phyloP scores from a whole-genome alignment of 2,888 invertebrate species.

The Melinopterus prodromus region DNA sequence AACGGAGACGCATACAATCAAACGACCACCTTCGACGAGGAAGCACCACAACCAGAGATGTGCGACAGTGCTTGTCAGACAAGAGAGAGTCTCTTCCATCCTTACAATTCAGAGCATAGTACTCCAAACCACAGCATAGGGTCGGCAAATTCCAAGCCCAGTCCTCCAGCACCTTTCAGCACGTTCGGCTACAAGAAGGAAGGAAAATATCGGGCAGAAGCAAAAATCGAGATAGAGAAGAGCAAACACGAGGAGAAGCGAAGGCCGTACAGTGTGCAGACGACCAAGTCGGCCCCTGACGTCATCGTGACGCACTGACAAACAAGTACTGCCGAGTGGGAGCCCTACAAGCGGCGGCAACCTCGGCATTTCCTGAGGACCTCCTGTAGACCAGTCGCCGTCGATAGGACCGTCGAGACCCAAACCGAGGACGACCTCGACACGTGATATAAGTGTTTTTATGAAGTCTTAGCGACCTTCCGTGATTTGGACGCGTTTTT shows the following conservation, averaged over 20 bases:
- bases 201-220: constrained; percentile 66
- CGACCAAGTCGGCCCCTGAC: constrained; percentile 89
- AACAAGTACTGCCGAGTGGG: constrained; percentile 72
- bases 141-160: constrained; percentile 51
- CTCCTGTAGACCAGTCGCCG: constrained; percentile 46
- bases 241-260: constrained; percentile 53
- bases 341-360: constrained; percentile 66
- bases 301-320: constrained; percentile 88
- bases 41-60: constrained; percentile 64
- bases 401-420: constrained; percentile 45
- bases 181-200: constrained; percentile 66
- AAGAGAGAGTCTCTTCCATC: constrained; percentile 76
- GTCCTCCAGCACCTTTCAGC: constrained; percentile 62
- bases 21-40: constrained; percentile 44
- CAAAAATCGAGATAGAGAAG: constrained; percentile 67
- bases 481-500: constrained; percentile 20
- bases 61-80: constrained; percentile 85
- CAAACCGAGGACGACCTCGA: constrained; percentile 54
- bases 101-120: constrained; percentile 55
- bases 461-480: constrained; percentile 1
- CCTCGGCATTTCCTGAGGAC: constrained; percentile 62
- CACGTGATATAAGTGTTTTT: constrained; percentile 48
- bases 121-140: constrained; percentile 58
- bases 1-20: constrained; percentile 54
- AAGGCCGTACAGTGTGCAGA: constrained; percentile 81